Conservation (phyloP, 2,113 vertebrate genomes). For the Podarcis muralis region DNA sequence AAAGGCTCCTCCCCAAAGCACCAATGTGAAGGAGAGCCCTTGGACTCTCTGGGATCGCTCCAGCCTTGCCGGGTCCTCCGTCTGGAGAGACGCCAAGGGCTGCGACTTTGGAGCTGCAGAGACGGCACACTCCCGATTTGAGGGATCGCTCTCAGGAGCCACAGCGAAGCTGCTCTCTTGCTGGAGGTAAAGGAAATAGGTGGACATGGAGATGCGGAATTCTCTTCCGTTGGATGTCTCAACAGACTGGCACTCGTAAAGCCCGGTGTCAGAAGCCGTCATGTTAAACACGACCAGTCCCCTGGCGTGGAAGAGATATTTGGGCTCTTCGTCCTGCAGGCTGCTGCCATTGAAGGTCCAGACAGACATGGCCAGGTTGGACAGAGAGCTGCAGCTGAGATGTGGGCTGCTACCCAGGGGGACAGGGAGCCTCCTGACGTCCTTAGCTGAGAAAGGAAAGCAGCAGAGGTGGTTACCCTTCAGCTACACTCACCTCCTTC, state of each 20-base stretch:
- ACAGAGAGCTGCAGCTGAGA: constrained; percentile 69
- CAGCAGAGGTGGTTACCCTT: background rate
- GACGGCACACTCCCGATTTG: accelerated
- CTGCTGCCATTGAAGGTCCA: constrained; percentile 70
- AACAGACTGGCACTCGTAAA: constrained; percentile 66
- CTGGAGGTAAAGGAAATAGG: constrained; percentile 51
- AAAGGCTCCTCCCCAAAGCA: constrained; percentile 63
- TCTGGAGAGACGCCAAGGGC: background rate
- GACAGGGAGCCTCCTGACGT: constrained; percentile 45
- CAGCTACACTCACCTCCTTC: background rate
- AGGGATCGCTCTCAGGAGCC: accelerated
- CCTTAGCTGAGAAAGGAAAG: constrained; percentile 57
- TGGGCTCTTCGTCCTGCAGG: constrained; percentile 39
- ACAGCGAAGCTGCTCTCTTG: background rate
- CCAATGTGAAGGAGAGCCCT: constrained; percentile 42
- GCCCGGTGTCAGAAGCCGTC: constrained; percentile 58
- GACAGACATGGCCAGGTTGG: constrained; percentile 69
- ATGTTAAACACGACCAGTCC: constrained; percentile 69
- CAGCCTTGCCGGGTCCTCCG: background rate
- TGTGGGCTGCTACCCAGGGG: constrained; percentile 65
- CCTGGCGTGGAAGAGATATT: constrained; percentile 65
- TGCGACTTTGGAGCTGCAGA: background rate
- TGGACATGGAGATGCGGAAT: constrained; percentile 53
- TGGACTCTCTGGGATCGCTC: background rate
- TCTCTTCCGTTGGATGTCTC: constrained; percentile 63